Evolutionary conservation across 2,113 vertebrate species (phyloP).

Genomic region (Corythaeola cristata): DNA sequence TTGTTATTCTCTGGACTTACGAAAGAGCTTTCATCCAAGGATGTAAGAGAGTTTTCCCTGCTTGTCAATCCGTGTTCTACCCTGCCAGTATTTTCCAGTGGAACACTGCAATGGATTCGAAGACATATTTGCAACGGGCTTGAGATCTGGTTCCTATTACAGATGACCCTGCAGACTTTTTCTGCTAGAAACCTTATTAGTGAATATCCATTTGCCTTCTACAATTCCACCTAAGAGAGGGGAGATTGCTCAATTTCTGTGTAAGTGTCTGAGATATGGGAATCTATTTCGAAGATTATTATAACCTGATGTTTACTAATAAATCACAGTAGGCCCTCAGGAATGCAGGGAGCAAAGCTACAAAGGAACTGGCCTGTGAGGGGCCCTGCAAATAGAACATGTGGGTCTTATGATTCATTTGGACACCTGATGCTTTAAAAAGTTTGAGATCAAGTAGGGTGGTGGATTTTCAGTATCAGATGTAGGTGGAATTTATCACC

Average conservation of each 20-base stretch:
- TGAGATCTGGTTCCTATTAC: not conserved
- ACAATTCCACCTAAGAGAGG: not conserved
- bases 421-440: not conserved
- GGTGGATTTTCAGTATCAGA: conserved; percentile 14
- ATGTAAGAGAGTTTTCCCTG: not conserved
- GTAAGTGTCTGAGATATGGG: not conserved
- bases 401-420: not conserved
- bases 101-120: not conserved
- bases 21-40: not conserved
- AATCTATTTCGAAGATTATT: conserved; percentile 4
- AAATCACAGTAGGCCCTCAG: not conserved
- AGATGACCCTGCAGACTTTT: not conserved
- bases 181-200: not conserved
- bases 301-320: conserved; percentile 24
- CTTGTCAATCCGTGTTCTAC: not conserved
- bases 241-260: not conserved
- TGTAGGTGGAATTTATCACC: conserved; percentile 20
- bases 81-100: not conserved
- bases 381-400: not conserved
- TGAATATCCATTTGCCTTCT: not conserved
- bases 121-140: not conserved
- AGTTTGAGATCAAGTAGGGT: not conserved
- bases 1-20: not conserved
- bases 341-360: not conserved
- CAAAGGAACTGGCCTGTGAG: not conserved